Evolutionary conservation across 2,797 vertebrate genomes (phyloP), one percentile per base, ranked within the genome.

Genomic region (Choloepus didactylus): DNA sequence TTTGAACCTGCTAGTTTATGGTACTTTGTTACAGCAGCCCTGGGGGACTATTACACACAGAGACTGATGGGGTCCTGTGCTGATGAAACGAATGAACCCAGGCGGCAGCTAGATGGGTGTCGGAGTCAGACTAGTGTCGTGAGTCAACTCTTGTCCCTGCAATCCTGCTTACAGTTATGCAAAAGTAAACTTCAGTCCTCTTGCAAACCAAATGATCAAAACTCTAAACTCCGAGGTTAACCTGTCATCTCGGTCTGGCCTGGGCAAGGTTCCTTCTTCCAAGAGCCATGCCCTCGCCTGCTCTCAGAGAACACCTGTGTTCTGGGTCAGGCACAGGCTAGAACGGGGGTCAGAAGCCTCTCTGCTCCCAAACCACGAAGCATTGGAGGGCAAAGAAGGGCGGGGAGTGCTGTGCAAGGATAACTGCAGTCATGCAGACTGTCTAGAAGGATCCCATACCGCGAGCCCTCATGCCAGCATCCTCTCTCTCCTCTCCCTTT

Each of bases 361-460:
- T 67, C 18, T 27, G 44, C 6, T 31, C 31, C 35, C 59, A 31
- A 44, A n/a, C 31, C 38, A 11, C 0, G 5, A 35, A 9, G 35
- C 0, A 2, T 23, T 1, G 15, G 19, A 19, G 0, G 2, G 16
- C 8, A 31, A 46, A 60, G 83, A 69, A 67, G 21, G 18, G 56
- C 51, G 25, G 72, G 41, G 25, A 16, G 25, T 25, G 3, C 38
- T 14, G 9, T 12, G n/a, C 0, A 0, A 41, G 31, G 27, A 21
- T 5, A 44, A 14, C 38, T 29, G 3, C 5, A 0, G 7, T 9
- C 1, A 41, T 12, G 19, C 0, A 4, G 62, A 54, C 60, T 2
- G 4, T 49, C 16, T 3, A 15, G 46, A 88, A 72, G 60, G 70
- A 56, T 5, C 46, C 46, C 12, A 16, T 0, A 2, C 0, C 31